Conservation (phyloP, 2,797 vertebrate genomes). For the Varecia variegata region DNA sequence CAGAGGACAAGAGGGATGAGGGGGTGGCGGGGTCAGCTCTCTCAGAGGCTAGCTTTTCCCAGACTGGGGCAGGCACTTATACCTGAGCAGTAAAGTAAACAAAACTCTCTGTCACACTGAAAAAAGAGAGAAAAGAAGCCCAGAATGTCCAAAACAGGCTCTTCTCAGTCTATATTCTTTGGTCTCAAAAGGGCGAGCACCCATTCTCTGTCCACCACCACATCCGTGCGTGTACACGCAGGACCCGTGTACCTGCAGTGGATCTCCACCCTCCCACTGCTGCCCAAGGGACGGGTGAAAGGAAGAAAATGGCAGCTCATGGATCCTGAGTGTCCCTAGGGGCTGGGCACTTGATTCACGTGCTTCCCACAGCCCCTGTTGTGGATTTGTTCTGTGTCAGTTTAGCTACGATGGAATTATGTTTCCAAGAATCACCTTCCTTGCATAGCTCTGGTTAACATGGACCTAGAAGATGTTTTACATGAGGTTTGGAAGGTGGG, state of each 20-base stretch:
- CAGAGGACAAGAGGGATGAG: background rate
- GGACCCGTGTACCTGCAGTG: background rate
- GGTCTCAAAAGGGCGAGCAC: background rate
- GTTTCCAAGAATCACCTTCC: background rate
- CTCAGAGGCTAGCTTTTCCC: background rate
- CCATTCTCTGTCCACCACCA: background rate
- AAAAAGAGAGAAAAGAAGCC: background rate
- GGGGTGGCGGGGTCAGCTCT: background rate
- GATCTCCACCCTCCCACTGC: background rate
- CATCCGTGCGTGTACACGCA: background rate
- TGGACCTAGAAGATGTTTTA: background rate
- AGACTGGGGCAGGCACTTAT: background rate
- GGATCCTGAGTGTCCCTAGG: background rate
- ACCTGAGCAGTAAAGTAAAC: background rate
- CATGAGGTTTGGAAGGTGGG: background rate
- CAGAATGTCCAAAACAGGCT: background rate
- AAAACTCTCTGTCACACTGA: background rate
- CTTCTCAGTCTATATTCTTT: background rate
- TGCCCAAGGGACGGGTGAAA: background rate
- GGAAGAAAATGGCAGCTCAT: background rate
- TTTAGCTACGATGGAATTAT: background rate
- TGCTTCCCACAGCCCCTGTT: background rate
- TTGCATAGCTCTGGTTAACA: background rate
- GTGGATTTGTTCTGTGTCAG: background rate
- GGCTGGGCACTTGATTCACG: background rate